A percentile compares a stretch with the other conserved stretches of the same genome.
These are phyloP conservation scores for Carcinoscorpius rotundicauda DNA, from an alignment of 1,140 invertebrate species.

Conservation along the genomic window DNA sequence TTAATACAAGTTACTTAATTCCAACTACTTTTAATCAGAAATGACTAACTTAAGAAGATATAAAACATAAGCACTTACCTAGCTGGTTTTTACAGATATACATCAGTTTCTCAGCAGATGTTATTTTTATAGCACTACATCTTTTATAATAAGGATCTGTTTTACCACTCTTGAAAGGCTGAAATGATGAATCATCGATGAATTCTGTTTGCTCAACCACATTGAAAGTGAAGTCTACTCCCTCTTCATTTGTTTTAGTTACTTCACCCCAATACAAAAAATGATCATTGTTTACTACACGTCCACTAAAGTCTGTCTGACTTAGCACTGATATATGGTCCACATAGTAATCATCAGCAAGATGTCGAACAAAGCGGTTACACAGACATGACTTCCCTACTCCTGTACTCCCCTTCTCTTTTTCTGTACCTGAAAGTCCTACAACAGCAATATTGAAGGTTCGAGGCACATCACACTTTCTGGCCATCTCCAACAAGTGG, in stretches of 20 bases:
- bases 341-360: constrained; percentile 90
- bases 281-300: constrained; percentile 97
- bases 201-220: constrained; percentile 98
- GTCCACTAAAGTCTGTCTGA: constrained; percentile 93
- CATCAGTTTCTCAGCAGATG: constrained; percentile 93
- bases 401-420: constrained; percentile 87
- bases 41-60: too few relatives aligned
- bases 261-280: constrained; percentile 98
- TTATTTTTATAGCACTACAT: constrained; percentile 76
- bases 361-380: constrained; percentile 89
- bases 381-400: constrained; percentile 96
- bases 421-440: constrained; percentile 83
- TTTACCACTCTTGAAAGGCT: constrained; percentile 92
- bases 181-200: constrained; percentile 95
- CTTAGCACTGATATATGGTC: constrained; percentile 95
- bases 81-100: constrained; percentile 98
- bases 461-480: constrained; percentile 25
- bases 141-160: constrained; percentile 90
- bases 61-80: constrained; percentile 28
- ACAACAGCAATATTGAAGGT: constrained; percentile 67
- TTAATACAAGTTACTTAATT: too few relatives aligned
- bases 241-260: constrained; percentile 77
- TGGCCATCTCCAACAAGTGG: constrained; percentile 9
- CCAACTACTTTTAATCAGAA: too few relatives aligned
- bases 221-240: constrained; percentile 81